phyloP scores from a whole-genome alignment of 2,797 vertebrate genomes.

The Trachurus trachurus region DNA sequence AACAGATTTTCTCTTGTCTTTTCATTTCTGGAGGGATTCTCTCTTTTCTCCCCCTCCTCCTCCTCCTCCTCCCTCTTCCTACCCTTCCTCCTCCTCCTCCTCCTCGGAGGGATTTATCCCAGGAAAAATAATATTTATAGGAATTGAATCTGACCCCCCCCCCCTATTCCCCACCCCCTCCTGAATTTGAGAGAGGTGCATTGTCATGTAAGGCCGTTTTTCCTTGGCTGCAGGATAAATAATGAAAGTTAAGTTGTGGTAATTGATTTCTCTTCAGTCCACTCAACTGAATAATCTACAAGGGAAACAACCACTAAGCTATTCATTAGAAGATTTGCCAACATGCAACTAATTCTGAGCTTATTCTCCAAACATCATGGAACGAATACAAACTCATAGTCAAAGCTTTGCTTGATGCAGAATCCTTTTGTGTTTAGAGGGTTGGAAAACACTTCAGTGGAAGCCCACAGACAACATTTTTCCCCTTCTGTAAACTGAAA shows the following conservation, averaged over 20 bases:
- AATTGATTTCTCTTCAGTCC: constrained; percentile 85
- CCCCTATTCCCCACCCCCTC: no score
- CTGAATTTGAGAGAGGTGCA: constrained; percentile 54
- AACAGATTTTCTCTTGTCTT: constrained; percentile 79
- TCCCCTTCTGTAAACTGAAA: background rate
- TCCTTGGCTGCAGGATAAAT: constrained; percentile 62
- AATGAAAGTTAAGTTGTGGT: constrained; percentile 76
- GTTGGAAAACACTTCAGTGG: constrained; percentile 31
- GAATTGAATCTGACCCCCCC: constrained; percentile 67
- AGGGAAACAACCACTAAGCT: constrained; percentile 77
- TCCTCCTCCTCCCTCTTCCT: background rate
- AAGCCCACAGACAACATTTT: constrained; percentile 25
- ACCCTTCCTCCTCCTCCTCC: background rate
- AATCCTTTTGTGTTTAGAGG: constrained; percentile 55
- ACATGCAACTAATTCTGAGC: constrained; percentile 78
- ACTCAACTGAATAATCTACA: constrained; percentile 83
- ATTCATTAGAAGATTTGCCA: constrained; percentile 79
- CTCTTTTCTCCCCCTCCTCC: background rate
- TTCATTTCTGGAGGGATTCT: constrained; percentile 66
- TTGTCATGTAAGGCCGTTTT: constrained; percentile 44
- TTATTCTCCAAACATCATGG: constrained; percentile 70
- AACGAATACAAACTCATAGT: constrained; percentile 63
- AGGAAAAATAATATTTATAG: constrained; percentile 58
- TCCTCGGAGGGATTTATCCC: constrained; percentile 60
- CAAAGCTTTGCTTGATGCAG: constrained; percentile 35